These are phyloP conservation scores for Mesocentrotus franciscanus DNA, from an alignment of 53 echinoderm and acorn worm species.

Conservation along the genomic window DNA sequence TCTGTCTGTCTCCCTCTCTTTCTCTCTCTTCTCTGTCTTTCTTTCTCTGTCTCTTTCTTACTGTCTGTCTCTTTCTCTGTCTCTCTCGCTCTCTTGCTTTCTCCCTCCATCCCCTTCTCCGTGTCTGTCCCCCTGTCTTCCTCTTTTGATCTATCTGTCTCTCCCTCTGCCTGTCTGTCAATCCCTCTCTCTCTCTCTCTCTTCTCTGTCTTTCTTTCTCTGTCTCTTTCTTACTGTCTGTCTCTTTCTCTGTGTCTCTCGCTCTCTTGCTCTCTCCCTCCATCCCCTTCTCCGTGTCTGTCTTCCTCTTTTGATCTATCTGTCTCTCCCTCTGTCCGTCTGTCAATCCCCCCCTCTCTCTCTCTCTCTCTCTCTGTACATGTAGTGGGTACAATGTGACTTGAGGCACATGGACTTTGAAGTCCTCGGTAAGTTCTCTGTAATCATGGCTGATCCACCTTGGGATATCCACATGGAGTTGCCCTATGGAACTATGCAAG, in stretches of 20 bases:
- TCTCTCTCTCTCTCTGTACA: neutral
- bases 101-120: neutral
- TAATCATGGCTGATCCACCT: slow-evolving; percentile 98
- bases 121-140: too few relatives aligned
- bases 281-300: too few relatives aligned
- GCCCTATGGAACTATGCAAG: slow-evolving; percentile 99
- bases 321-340: neutral
- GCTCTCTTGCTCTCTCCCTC: too few relatives aligned
- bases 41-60: neutral
- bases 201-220: too few relatives aligned
- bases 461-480: slow-evolving; percentile 99
- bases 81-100: neutral
- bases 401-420: slow-evolving; percentile 79
- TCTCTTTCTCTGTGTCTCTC: too few relatives aligned
- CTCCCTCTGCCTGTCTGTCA: too few relatives aligned
- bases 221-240: neutral
- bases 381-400: slow-evolving; percentile 97
- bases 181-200: neutral
- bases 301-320: neutral
- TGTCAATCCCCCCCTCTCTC: neutral
- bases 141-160: too few relatives aligned
- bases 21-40: neutral
- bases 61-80: neutral
- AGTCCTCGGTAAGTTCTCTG: slow-evolving; percentile 97
- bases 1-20: too few relatives aligned